These are phyloP conservation scores for Bergia puertoricense DNA, from an alignment of 92 coral and sea anemone genomes.

Conservation along the genomic window DNA sequence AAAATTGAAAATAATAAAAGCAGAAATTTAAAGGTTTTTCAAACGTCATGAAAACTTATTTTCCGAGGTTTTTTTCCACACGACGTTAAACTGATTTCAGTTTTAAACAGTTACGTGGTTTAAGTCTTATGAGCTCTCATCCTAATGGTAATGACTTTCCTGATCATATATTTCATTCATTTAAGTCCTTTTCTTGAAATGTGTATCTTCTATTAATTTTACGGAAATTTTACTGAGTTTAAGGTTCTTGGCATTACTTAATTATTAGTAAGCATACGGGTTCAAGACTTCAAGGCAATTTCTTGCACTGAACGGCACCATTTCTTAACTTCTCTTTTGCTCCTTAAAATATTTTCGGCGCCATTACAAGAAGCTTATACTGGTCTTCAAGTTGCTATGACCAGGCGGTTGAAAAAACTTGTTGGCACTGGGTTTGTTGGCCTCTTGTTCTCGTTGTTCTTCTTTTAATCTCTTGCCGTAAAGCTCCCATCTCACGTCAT, in stretches of 20 bases:
- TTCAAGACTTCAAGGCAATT: background rate
- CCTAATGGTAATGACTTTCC: background rate
- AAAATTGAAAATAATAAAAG: too few relatives aligned
- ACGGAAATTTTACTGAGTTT: background rate
- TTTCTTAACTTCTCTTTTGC: background rate
- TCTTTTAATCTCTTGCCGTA: conserved; percentile 84
- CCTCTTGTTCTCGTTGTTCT: conserved; percentile 58
- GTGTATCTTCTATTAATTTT: background rate
- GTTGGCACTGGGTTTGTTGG: conserved; percentile 62
- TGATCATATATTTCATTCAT: too few relatives aligned
- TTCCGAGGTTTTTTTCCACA: too few relatives aligned
- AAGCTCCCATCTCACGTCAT: conserved; percentile 88
- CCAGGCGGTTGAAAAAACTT: conserved; percentile 84
- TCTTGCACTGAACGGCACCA: background rate
- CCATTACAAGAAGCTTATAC: conserved; percentile 81
- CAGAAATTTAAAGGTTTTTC: background rate
- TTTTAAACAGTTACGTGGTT: background rate
- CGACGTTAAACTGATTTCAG: background rate
- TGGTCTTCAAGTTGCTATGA: conserved; percentile 79
- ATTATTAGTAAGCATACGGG: background rate
- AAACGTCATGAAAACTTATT: too few relatives aligned
- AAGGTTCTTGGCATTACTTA: background rate
- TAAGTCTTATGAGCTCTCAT: background rate
- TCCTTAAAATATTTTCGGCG: background rate
- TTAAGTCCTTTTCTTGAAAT: background rate